Base-by-base conservation (phyloP, 92 coral and sea anemone species). In the Parazoanthus darwini region DNA sequence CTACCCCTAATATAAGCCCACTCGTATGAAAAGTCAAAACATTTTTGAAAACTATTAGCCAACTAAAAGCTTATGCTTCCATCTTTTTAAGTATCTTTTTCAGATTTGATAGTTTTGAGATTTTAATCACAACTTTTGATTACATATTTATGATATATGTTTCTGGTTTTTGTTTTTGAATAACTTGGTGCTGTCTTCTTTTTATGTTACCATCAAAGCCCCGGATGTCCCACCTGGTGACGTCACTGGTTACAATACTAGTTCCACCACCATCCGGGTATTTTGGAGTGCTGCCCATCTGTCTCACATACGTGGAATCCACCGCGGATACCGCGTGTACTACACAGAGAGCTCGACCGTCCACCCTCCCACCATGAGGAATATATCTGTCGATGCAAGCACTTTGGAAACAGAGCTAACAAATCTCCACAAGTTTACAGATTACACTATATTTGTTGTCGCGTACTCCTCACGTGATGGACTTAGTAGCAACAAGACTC, bases 291-390 rank as follows among this genome's bases (percentile, higher is more conserved):
- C 91, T 25, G 77, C 88, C 22, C 74, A 74, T 36, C 43, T 84
- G 86, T 85, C 91, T 35, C 89, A 80, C 73, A 72, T 93, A 1
- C 92, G 91, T 5, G 96, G 96, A 63, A 29, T 92, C 91, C 89
- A 86, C 65, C 91, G 91, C 15, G 94, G 96, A 13, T 92, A 93
- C 80, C 87, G 87, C 22, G 86, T 93, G 42, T 92, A 85, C 77
- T 85, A 83, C 74, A 44, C 82, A 46, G 93, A 92, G 74, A 86
- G 67, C 4, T 46, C 83, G 13, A 58, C 88, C 33, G 76, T 76
- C 78, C 88, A 86, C 78, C 86, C 91, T 48, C 80, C 77, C 48
- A 71, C 67, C 44, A 38, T 79, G 68, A 88, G 36, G 73, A 91
- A 91, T 36, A 36, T 72, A 33, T 65, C 93, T 50, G 93, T 91